phyloP scores from a whole-genome alignment of 1,140 invertebrate species.

The Oppia nitens region DNA sequence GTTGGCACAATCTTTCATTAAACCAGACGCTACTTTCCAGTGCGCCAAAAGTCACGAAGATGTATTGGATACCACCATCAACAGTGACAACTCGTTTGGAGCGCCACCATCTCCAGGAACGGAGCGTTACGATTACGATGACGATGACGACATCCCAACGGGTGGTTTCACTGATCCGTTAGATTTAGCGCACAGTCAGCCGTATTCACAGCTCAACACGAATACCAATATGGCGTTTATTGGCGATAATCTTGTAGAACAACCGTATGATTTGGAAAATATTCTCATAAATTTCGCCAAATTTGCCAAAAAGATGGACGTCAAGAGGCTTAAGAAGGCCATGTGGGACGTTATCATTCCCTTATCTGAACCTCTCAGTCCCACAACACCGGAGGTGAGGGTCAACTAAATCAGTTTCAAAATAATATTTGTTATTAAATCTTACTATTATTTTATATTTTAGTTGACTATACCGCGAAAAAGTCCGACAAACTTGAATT shows the following conservation, averaged over 20 bases:
- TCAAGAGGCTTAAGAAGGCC: slow-evolving; percentile 50
- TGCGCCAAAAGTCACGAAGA: background rate
- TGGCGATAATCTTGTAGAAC: slow-evolving; percentile 38
- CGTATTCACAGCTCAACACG: background rate
- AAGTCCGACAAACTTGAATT: slow-evolving; percentile 19
- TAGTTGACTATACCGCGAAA: background rate
- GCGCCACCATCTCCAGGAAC: background rate
- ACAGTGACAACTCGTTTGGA: background rate
- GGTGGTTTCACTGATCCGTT: background rate
- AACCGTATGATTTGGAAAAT: slow-evolving; percentile 41
- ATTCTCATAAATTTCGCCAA: slow-evolving; percentile 52
- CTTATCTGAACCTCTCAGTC: background rate
- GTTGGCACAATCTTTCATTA: background rate
- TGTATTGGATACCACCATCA: background rate
- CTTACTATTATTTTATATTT: background rate
- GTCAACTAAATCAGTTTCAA: background rate
- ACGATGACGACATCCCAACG: background rate
- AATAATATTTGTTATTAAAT: background rate
- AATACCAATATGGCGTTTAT: slow-evolving; percentile 24
- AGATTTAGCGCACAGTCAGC: background rate
- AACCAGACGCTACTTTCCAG: background rate
- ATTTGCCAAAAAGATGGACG: slow-evolving; percentile 58
- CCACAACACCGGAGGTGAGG: background rate
- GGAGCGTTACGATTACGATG: background rate
- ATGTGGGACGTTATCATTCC: slow-evolving; percentile 43